These are phyloP conservation scores for Podargus strigoides DNA, from an alignment of 2,797 vertebrate species.

Conservation along the genomic window DNA sequence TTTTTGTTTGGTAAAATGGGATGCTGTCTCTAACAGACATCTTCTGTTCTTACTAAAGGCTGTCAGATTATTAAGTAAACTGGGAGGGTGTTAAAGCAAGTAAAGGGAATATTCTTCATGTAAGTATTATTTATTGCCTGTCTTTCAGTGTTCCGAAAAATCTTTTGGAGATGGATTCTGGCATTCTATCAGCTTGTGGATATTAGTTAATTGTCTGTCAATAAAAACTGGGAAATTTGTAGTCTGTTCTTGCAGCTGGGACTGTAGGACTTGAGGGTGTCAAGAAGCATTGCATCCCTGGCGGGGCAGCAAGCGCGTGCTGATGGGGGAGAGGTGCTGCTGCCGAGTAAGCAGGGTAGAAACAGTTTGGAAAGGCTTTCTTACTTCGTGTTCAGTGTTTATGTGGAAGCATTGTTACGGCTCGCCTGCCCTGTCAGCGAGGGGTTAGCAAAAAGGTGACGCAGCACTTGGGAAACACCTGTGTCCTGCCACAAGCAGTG, in stretches of 20 bases:
- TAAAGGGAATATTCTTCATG: not conserved
- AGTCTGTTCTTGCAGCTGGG: not conserved
- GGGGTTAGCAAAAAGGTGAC: accelerated
- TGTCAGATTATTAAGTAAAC: not conserved
- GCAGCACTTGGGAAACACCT: accelerated
- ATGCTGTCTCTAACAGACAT: not conserved
- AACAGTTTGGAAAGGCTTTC: not conserved
- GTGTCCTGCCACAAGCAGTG: accelerated
- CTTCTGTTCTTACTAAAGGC: not conserved
- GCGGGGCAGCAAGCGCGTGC: not conserved
- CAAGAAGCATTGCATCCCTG: accelerated
- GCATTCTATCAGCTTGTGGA: not conserved
- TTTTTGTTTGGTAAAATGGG: not conserved
- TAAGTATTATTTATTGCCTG: not conserved
- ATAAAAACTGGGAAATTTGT: not conserved
- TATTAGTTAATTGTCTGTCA: not conserved
- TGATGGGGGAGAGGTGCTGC: accelerated
- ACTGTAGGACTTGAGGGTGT: not conserved
- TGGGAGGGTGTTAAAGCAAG: not conserved
- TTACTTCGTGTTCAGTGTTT: accelerated
- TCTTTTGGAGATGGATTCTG: not conserved
- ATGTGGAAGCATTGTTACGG: accelerated
- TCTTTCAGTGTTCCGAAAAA: not conserved
- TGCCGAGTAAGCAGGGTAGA: not conserved
- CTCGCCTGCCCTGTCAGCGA: accelerated